phyloP scores from a whole-genome alignment of 2,797 vertebrate genomes.

The Sebastes taczanowskii region DNA sequence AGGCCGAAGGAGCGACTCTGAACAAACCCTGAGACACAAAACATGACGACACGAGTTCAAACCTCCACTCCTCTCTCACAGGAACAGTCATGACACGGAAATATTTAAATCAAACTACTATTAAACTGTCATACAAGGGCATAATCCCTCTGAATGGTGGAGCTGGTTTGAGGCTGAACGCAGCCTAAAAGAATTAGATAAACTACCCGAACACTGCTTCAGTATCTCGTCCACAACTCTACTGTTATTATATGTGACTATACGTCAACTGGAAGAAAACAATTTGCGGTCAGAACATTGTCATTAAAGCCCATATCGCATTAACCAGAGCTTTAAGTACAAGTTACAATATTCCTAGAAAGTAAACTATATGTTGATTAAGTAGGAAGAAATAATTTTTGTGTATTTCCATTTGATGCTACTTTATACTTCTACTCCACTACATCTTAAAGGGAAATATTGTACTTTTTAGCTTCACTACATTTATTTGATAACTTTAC shows the following conservation, averaged over 20 bases:
- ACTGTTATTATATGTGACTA: too few species aligned
- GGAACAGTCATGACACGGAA: not conserved
- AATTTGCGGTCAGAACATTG: too few species aligned
- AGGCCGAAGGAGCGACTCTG: slow-evolving; percentile 95
- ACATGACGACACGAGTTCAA: not conserved
- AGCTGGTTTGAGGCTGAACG: not conserved
- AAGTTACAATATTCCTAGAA: too few species aligned
- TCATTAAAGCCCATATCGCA: too few species aligned
- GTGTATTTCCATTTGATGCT: not conserved
- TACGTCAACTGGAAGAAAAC: too few species aligned
- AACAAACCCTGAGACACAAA: slow-evolving; percentile 89
- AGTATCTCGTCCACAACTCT: too few species aligned
- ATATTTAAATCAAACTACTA: not conserved
- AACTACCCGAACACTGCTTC: too few species aligned
- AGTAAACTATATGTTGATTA: too few species aligned
- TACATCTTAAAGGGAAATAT: not conserved
- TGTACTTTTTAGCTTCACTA: not conserved
- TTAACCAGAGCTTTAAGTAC: too few species aligned
- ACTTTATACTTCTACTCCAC: not conserved
- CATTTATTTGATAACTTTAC: too few species aligned
- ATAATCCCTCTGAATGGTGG: not conserved
- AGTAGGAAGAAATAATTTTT: too few species aligned
- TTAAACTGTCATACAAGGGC: not conserved
- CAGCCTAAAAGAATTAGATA: not conserved
- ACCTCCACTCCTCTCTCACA: not conserved